phyloP scores from a whole-genome alignment of 2,113 vertebrate genomes.

The Hoplias malabaricus region DNA sequence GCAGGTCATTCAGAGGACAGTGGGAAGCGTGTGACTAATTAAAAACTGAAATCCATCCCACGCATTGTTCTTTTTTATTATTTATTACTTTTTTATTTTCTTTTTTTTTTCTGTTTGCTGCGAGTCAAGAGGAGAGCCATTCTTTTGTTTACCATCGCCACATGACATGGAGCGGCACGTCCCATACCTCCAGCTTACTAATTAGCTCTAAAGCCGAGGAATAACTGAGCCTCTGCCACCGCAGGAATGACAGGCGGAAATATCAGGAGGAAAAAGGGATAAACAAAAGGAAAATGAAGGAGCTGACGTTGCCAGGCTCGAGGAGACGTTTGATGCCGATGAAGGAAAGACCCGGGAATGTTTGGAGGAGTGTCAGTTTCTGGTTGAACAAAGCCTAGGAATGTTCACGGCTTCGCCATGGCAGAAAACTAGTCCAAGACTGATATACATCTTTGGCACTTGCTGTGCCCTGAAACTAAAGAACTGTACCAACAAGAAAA shows the following conservation, averaged over 20 bases:
- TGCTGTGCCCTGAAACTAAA: too few relatives aligned
- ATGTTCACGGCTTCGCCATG: too few relatives aligned
- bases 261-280: not conserved
- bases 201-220: conserved; percentile 37
- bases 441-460: not conserved
- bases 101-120: conserved; percentile 28
- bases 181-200: conserved; percentile 30
- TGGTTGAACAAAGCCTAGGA: not conserved
- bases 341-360: not conserved
- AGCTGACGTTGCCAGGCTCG: not conserved
- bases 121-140: not conserved
- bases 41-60: conserved; percentile 29
- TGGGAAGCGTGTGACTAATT: conserved; percentile 41
- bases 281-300: not conserved
- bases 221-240: conserved; percentile 17
- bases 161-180: conserved; percentile 8
- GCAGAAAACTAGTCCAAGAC: too few relatives aligned
- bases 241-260: conserved; percentile 9
- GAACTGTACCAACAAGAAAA: too few relatives aligned
- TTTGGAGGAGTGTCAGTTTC: conserved; percentile 7
- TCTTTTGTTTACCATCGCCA: conserved; percentile 20
- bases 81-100: not conserved
- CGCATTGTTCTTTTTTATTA: not conserved
- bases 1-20: conserved; percentile 38
- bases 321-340: not conserved